Evolutionary conservation across 30 jellyfish, hydroid and myxozoan species (phyloP), one percentile per base, ranked within the genome.

Genomic region (Catostylus mosaicus): DNA sequence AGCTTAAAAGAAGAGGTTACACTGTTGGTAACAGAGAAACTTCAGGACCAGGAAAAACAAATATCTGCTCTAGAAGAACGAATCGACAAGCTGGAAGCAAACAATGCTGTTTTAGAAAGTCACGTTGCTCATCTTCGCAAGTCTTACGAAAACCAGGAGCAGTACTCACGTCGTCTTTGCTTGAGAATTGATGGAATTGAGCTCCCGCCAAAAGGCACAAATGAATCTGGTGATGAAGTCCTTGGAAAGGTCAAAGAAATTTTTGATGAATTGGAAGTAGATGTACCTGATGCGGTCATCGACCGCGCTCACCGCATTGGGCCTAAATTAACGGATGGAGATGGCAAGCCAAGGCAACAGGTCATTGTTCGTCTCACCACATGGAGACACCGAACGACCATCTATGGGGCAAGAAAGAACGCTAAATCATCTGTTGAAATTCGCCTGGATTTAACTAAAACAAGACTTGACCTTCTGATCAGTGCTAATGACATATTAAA

Each of bases 241-340:
- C n/a, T n/a, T n/a, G n/a, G n/a, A n/a, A 65, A 65, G 31, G 38
- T 33, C 7, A 65, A 65, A 33, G 30, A 65, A 37, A 22, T 65
- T 33, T 19, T 65, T 65, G 50, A 37, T 26, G 38, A 65, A 65
- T 30, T 65, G 16, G 38, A 56, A 19, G 35, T 30, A 26, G 77
- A 33, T 30, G 77, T 65, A 31, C 48, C 35, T 30, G 77, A 33
- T n/a, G 50, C 35, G 35, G 77, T 27, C 20, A 64, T 80, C 31
- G 90, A 80, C 90, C 43, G 90, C 23, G 83, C 90, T 32, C 83
- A 80, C 56, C 30, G 90, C 1, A 80, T 80, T 64, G 90, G 83
- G 32, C 64, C 37, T 31, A 56, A 43, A 8, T 10, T 27, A 50
- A 37, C 43, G 61, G 31, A 40, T 6, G 46, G 16, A 27, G 90